Conservation (phyloP, 2,888 invertebrate species). For the Drosophila cracens region DNA sequence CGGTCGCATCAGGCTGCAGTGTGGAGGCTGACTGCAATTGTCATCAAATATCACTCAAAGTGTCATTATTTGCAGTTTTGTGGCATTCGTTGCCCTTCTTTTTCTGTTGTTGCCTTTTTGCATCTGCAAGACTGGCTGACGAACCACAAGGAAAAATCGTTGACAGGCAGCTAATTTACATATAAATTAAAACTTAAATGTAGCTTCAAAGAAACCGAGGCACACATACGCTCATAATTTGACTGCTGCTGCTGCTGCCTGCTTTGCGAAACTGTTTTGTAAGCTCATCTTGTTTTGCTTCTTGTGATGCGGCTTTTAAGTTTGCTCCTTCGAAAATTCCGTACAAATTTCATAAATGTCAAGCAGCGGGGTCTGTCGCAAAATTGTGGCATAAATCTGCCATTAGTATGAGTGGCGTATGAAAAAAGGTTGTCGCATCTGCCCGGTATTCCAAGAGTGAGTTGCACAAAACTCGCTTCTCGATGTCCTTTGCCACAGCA, state of each 20-base stretch:
- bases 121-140: conserved; percentile 10
- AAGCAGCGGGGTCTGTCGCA: conserved; percentile 44
- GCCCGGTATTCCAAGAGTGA: conserved; percentile 10
- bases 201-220: conserved; percentile 36
- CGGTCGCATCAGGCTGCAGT: conserved; percentile 4
- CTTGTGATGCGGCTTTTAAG: conserved; percentile 54
- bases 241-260: background rate
- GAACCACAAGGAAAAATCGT: conserved; percentile 20
- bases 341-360: conserved; percentile 75
- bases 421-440: conserved; percentile 56
- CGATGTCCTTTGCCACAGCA: conserved; percentile 44
- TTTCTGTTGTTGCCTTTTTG: background rate
- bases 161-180: conserved; percentile 68
- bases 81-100: conserved; percentile 51
- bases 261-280: conserved; percentile 54
- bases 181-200: conserved; percentile 77
- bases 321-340: conserved; percentile 61
- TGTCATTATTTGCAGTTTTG: conserved; percentile 75
- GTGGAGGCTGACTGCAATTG: conserved; percentile 33
- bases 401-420: conserved; percentile 30
- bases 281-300: conserved; percentile 53
- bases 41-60: conserved; percentile 73
- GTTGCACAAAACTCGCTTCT: conserved; percentile 33
- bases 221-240: conserved; percentile 36
- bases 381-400: conserved; percentile 54